These are phyloP conservation scores for Papilio helenus DNA, from an alignment of 1,140 invertebrate species.

Conservation along the genomic window DNA sequence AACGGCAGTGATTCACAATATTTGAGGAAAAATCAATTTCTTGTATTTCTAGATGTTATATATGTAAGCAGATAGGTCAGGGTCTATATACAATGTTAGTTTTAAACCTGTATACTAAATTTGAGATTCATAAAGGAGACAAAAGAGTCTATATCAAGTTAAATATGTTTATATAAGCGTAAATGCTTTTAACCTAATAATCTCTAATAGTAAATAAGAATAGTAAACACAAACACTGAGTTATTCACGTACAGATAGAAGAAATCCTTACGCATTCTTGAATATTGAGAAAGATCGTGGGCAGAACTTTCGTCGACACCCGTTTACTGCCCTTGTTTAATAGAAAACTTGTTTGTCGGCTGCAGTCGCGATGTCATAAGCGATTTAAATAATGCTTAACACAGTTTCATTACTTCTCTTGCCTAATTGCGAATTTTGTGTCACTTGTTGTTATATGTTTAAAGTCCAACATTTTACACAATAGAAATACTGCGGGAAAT, in stretches of 20 bases:
- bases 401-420: conserved; percentile 39
- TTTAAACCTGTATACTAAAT: too few relatives aligned
- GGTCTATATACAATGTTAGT: too few relatives aligned
- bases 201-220: too few relatives aligned
- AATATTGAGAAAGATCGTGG: conserved; percentile 32
- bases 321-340: conserved; percentile 47
- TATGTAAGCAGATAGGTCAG: too few relatives aligned
- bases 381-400: conserved; percentile 48
- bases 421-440: conserved; percentile 44
- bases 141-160: too few relatives aligned
- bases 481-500: background rate
- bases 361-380: conserved; percentile 50
- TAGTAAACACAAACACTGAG: background rate
- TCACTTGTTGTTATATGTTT: background rate
- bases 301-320: conserved; percentile 33
- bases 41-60: too few relatives aligned
- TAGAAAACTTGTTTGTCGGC: conserved; percentile 51
- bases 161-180: too few relatives aligned
- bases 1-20: too few relatives aligned
- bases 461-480: background rate
- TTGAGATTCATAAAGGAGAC: too few relatives aligned
- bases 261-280: conserved; percentile 16
- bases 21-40: too few relatives aligned
- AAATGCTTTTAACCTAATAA: too few relatives aligned
- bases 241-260: background rate